These are phyloP conservation scores for Boloria selene DNA, from an alignment of 2,888 invertebrate genomes.

Conservation along the genomic window DNA sequence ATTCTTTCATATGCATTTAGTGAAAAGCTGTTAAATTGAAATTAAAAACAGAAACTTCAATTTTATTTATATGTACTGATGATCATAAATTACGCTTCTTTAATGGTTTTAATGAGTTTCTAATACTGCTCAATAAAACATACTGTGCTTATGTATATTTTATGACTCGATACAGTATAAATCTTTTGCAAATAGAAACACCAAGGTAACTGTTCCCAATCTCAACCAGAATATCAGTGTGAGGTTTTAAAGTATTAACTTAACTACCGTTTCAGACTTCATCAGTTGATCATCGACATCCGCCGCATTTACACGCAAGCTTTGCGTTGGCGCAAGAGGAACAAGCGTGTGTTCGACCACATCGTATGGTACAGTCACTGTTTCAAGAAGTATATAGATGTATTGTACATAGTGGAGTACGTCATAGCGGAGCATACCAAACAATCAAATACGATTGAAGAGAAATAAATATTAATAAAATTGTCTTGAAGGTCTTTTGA, in stretches of 20 bases:
- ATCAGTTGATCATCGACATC: slow-evolving; percentile 46
- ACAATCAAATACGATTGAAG: neutral
- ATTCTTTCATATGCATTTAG: too few species aligned
- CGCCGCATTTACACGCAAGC: slow-evolving; percentile 37
- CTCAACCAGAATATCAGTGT: neutral
- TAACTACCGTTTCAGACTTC: slow-evolving; percentile 37
- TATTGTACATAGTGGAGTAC: slow-evolving; percentile 52
- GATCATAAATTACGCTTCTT: too few species aligned
- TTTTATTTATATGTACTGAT: too few species aligned
- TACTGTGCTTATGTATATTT: too few species aligned
- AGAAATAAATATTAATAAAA: neutral
- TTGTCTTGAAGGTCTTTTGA: too few species aligned
- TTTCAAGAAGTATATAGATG: slow-evolving; percentile 47
- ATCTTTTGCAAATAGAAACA: too few species aligned
- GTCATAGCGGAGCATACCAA: slow-evolving; percentile 40
- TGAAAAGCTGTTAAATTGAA: too few species aligned
- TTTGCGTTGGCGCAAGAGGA: neutral
- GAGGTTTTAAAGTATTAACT: too few species aligned
- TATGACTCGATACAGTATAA: too few species aligned
- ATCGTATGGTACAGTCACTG: slow-evolving; percentile 47
- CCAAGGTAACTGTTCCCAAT: neutral
- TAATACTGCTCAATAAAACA: too few species aligned
- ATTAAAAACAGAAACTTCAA: too few species aligned
- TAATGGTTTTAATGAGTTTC: too few species aligned
- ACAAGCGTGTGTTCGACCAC: slow-evolving; percentile 25